These are phyloP conservation scores for Ophioderma brevispina DNA, from an alignment of 35 echinoderm and acorn worm genomes.

Conservation along the genomic window DNA sequence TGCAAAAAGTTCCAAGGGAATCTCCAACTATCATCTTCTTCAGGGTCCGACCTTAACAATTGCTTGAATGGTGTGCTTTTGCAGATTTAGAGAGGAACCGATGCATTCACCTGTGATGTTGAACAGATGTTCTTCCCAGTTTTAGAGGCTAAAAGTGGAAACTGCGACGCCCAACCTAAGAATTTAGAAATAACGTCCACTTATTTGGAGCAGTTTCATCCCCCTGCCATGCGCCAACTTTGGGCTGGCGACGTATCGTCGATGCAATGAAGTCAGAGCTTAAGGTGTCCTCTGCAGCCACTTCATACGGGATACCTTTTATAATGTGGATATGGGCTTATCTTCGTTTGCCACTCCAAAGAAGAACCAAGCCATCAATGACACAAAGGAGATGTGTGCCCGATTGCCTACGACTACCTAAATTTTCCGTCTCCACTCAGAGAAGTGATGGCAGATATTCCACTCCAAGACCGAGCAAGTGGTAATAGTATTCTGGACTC, in stretches of 20 bases:
- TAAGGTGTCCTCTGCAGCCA: constrained; percentile 33
- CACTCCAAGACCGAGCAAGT: constrained; percentile 33
- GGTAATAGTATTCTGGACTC: constrained; percentile 46
- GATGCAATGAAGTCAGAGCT: constrained; percentile 27
- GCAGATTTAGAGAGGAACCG: constrained; percentile 63
- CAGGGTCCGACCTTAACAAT: constrained; percentile 80
- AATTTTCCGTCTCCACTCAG: constrained; percentile 40
- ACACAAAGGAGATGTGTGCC: constrained; percentile 31
- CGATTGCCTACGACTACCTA: constrained; percentile 56
- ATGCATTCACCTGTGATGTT: constrained; percentile 61
- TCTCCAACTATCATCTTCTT: constrained; percentile 47
- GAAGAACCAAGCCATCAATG: constrained; percentile 38
- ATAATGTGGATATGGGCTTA: constrained; percentile 83
- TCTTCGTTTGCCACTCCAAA: constrained; percentile 38
- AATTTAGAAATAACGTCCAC: constrained; percentile 50
- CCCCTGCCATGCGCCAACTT: constrained; percentile 75
- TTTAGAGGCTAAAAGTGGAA: constrained; percentile 43
- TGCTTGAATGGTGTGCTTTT: constrained; percentile 56
- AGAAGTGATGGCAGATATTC: constrained; percentile 37
- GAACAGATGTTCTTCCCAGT: constrained; percentile 76
- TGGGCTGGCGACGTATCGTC: constrained; percentile 61
- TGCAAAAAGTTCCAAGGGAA: constrained; percentile 57
- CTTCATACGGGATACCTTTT: constrained; percentile 63
- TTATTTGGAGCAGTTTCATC: constrained; percentile 61
- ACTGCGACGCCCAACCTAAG: not conserved